Base-by-base conservation (phyloP, 2,888 invertebrate genomes). In the Netelia fuscicornis region DNA sequence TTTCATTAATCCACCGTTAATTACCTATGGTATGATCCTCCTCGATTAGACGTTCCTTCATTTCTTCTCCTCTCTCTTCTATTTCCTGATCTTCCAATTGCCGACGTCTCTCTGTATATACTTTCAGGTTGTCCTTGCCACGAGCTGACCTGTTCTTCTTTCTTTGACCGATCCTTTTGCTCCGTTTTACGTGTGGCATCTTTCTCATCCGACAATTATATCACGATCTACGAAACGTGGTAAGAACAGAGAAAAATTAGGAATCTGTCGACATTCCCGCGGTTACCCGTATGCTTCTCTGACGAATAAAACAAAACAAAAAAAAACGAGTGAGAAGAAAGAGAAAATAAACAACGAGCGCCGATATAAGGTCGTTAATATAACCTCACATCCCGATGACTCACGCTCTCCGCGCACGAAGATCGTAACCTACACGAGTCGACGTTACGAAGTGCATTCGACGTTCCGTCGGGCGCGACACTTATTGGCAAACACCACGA, bases 161-260 rank as follows among this genome's bases (percentile, higher is more conserved):
- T 72, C 52, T 76, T 3, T n/a, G 25, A 17, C 67, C 72, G 23
- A 84, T 77, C 2, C 30, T 30, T 25, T 20, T 67, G 48, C 65
- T 76, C 37, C 20, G 48, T 10, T 30, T 23, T 11, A 64, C 60
- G 54, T 71, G 72, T 44, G 60, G 44, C 84, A 84, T 84, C 72
- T 74, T 74, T 1, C 30, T 13, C 20, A 48, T 48, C 44, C 58
- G 23, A 54, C 52, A 44, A 68, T 42, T 30, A 42, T 23, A 71
- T 71, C 23, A 48, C 6, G 44, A 8, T 48, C 23, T 13, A 37
- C 48, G 48, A 60, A 62, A 37, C 37, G 37, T 37, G 37, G 48
- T 48, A 10, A 48, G 13, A 48, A 48, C 6, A 62, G 20, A 20
- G 0, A 17, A 25, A 58, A 58, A n/a, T 58, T 23, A 20, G 11